Base-by-base conservation (phyloP, 2,888 invertebrate species). In the Amphimallon solstitiale region DNA sequence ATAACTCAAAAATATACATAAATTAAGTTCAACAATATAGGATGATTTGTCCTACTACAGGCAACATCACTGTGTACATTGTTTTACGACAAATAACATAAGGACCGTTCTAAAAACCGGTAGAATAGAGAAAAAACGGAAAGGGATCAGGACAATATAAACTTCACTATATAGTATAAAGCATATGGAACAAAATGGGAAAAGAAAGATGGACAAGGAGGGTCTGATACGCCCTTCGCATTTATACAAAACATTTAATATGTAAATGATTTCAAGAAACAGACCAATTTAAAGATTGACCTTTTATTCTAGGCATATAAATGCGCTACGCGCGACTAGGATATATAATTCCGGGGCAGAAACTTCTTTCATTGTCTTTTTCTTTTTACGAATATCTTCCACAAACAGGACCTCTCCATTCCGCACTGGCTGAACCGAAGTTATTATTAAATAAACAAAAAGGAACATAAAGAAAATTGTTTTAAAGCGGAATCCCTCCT, bases 231-330 rank as follows among this genome's bases (percentile, higher is more conserved):
- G 37, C 46, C 61, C 46, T 19, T 68, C 66, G 63, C 59, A 60
- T 67, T 70, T 66, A 66, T 66, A 68, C 68, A 70, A 71, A 69
- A 72, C 66, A 70, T 73, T 74, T 72, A 73, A 72, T 71, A 72
- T 72, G 68, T 66, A 72, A 72, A 72, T 70, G 68, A 68, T 66
- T 60, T 40, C 37, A 54, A 62, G 70, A 63, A 68, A 61, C 70
- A 61, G 66, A 69, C 69, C 72, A 72, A 70, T 73, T 73, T 73
- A 70, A 68, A 71, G 72, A 73, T 73, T 73, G 72, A 70, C 71
- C 72, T 68, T 70, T 74, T 72, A 74, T 70, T 71, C 72, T 67
- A 63, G 72, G 70, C 72, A 71, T 74, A 75, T 73, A 73, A 75
- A 74, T 73, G 73, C 71, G 68, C 69, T 72, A 73, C 70, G 69